These are phyloP conservation scores for Tenualosa thibaudeaui DNA, from an alignment of 2,797 vertebrate genomes.

Conservation along the genomic window DNA sequence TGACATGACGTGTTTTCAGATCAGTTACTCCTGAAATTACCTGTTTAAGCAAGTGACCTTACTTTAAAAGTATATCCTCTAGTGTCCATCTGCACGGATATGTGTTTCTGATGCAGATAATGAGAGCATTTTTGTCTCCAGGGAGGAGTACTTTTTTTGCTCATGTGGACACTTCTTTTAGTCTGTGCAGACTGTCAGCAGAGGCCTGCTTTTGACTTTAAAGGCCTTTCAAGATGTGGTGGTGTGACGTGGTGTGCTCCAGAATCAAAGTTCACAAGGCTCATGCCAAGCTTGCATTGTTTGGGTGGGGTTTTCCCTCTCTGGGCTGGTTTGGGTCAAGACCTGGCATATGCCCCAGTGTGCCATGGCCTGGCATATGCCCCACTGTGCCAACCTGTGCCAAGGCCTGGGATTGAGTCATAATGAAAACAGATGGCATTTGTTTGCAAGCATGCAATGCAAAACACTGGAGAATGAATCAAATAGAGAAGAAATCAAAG, in stretches of 20 bases:
- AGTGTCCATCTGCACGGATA: no score
- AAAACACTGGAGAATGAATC: background rate
- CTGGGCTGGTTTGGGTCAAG: background rate
- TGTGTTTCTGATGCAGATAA: no score
- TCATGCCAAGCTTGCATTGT: background rate
- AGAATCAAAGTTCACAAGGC: background rate
- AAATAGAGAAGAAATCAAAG: background rate
- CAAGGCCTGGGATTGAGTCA: background rate
- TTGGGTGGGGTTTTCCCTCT: background rate
- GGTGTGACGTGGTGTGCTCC: background rate
- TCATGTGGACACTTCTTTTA: no score
- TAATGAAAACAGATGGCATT: background rate
- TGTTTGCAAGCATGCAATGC: background rate
- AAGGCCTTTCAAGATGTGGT: background rate
- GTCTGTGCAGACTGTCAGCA: no score
- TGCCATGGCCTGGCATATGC: background rate
- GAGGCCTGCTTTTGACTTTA: background rate
- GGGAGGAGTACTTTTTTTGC: no score
- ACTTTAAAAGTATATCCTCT: no score
- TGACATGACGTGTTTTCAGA: no score
- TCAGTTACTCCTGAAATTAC: no score
- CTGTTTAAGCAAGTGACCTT: no score
- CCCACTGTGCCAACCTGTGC: background rate
- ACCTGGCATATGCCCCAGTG: background rate
- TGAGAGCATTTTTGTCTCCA: no score